Evolutionary conservation across 2,797 vertebrate genomes (phyloP).

Genomic region (Characodon lateralis): DNA sequence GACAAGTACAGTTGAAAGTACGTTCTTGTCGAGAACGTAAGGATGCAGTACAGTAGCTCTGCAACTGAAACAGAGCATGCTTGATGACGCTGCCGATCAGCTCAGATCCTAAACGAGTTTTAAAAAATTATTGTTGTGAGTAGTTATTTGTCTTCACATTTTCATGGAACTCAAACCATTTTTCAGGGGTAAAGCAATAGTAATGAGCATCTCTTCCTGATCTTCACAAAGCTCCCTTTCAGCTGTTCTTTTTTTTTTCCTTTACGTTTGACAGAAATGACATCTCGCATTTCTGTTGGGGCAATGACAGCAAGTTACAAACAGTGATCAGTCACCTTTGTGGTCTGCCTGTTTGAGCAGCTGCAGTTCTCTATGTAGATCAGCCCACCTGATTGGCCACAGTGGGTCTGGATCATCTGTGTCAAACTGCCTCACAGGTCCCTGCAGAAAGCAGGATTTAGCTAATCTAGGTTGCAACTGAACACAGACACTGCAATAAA

Average conservation of each 20-base stretch:
- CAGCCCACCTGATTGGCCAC: conserved; percentile 56
- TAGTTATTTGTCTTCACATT: too few relatives aligned
- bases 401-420: conserved; percentile 42
- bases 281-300: conserved; percentile 34
- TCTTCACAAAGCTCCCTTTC: not conserved
- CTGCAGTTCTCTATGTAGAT: conserved; percentile 83
- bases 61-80: too few relatives aligned
- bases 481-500: conserved; percentile 9
- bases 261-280: conserved; percentile 14
- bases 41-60: too few relatives aligned
- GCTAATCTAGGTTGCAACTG: conserved; percentile 75
- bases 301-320: conserved; percentile 33
- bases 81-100: too few relatives aligned
- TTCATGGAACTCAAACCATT: too few relatives aligned
- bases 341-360: conserved; percentile 85
- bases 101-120: too few relatives aligned
- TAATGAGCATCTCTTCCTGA: not conserved
- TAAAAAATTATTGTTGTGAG: too few relatives aligned
- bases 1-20: too few relatives aligned
- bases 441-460: conserved; percentile 68
- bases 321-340: conserved; percentile 77
- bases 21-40: too few relatives aligned
- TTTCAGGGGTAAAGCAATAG: not conserved
- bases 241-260: conserved; percentile 15
- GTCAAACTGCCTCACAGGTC: conserved; percentile 69